Evolutionary conservation across 92 coral and sea anemone species (phyloP).

Genomic region (Heliopora coerulea): DNA sequence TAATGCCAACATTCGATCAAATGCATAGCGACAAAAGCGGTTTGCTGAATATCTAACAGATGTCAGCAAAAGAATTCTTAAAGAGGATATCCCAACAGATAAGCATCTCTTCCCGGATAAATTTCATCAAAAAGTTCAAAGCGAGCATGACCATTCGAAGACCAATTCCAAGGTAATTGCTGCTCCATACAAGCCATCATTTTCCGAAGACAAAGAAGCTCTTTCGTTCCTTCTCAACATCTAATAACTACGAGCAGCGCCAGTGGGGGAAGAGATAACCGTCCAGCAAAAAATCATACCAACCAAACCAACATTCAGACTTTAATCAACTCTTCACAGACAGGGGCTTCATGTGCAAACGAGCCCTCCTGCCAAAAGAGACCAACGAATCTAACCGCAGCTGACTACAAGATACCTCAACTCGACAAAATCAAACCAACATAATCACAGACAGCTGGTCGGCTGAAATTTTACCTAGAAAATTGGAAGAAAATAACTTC

Average conservation of each 20-base stretch:
- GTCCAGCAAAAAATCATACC: not conserved
- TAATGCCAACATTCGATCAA: not conserved
- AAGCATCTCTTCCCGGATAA: constrained; percentile 41
- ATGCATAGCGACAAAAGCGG: not conserved
- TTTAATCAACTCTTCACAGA: not conserved
- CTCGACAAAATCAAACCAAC: not conserved
- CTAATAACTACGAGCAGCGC: too few species aligned
- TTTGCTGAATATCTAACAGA: constrained; percentile 47
- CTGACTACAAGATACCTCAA: not conserved
- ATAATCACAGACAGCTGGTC: constrained; percentile 14
- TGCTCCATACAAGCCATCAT: constrained; percentile 22
- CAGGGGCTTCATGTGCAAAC: too few species aligned
- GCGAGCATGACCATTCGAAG: constrained; percentile 27
- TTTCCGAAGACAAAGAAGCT: constrained; percentile 5
- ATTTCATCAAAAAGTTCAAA: constrained; percentile 31
- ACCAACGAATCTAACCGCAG: not conserved
- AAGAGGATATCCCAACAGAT: constrained; percentile 37
- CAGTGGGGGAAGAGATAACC: not conserved
- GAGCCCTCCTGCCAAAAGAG: too few species aligned
- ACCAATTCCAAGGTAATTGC: constrained; percentile 24
- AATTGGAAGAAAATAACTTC: not conserved
- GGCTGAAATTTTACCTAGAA: not conserved
- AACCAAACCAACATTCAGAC: not conserved
- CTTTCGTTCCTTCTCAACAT: not conserved
- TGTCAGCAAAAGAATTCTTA: constrained; percentile 53